Conservation (phyloP, 2,888 invertebrate genomes). For the Galeopsomyia nigrocyanea region DNA sequence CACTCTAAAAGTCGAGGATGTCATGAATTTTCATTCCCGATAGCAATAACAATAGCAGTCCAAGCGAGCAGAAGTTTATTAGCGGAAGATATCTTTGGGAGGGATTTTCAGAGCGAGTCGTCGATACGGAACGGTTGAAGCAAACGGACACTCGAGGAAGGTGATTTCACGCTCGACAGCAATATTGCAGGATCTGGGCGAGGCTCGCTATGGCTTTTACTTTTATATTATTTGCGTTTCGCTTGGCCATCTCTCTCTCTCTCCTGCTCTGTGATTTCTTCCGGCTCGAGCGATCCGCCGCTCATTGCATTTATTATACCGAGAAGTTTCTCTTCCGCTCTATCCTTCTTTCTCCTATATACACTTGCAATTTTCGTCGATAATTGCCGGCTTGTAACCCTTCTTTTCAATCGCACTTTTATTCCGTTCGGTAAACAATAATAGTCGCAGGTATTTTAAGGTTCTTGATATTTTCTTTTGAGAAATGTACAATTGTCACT, state of each 20-base stretch:
- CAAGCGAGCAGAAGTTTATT: constrained; percentile 15
- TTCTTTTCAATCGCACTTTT: too few species aligned
- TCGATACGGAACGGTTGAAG: constrained; percentile 52
- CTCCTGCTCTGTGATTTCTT: constrained; percentile 31
- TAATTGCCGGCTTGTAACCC: background rate
- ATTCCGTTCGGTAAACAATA: too few species aligned
- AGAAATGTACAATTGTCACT: too few species aligned
- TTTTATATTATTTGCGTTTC: constrained; percentile 42
- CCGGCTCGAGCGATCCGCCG: constrained; percentile 12
- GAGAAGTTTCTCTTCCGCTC: background rate
- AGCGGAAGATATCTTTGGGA: constrained; percentile 32
- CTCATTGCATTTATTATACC: background rate
- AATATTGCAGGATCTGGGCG: constrained; percentile 66
- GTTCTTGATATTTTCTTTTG: too few species aligned
- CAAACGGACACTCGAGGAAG: constrained; percentile 44
- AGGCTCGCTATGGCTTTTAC: constrained; percentile 58
- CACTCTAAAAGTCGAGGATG: too few species aligned
- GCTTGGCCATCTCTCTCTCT: constrained; percentile 28
- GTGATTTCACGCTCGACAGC: constrained; percentile 65
- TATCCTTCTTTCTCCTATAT: background rate
- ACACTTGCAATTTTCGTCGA: background rate
- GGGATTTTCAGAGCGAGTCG: constrained; percentile 47
- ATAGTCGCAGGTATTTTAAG: too few species aligned
- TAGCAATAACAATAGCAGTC: background rate
- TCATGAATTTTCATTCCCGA: background rate